Evolutionary conservation across 2,113 vertebrate species (phyloP), one percentile per base, ranked within the genome.

Genomic region (Rhinogobius similis): DNA sequence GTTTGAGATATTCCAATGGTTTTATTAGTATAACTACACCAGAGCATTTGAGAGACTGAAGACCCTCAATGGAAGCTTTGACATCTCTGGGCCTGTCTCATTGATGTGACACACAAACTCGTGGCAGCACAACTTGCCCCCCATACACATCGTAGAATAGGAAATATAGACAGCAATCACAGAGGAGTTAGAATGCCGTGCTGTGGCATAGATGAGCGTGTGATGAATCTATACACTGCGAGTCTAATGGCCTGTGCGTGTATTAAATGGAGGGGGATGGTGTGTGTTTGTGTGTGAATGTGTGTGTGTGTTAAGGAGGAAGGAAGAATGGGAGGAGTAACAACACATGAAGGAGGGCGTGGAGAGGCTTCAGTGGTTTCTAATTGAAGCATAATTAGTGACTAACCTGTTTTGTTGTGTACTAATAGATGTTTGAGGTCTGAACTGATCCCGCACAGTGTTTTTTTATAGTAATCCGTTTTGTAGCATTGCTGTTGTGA

Each of bases 101-200:
- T 90, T 81, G 56, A 91, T 91, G 82, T 89, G 90, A 86, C 90
- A 85, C 69, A 41, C 87, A 85, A 65, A 46, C 67, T 74, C 10
- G 59, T 78, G 61, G 79, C 65, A 69, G 65, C 63, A 44, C 39
- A 72, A 72, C 11, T 0, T 74, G 39, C 65, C 38, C 20, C 72
- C 39, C 39, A 73, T 68, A 72, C 21, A 61, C 72, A 39, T 44
- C 67, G 67, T 27, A 65, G 56, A 59, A 38, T 18, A 10, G 50
- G 50, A 75, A 70, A 78, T 50, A 86, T 64, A 82, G 66, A 78
- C 62, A 53, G 43, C 27, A 29, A 43, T 58, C 71, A 56, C 18
- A 38, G 43, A 43, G 12, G 64, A 65, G 56, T 27, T 3, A 0
- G 24, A 10, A 62, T 46, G 20, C 36, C 21, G 13, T 38, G 36